Evolutionary conservation across 92 coral and sea anemone species (phyloP), one percentile per base, ranked within the genome.

Genomic region (Paragorgia papillata): DNA sequence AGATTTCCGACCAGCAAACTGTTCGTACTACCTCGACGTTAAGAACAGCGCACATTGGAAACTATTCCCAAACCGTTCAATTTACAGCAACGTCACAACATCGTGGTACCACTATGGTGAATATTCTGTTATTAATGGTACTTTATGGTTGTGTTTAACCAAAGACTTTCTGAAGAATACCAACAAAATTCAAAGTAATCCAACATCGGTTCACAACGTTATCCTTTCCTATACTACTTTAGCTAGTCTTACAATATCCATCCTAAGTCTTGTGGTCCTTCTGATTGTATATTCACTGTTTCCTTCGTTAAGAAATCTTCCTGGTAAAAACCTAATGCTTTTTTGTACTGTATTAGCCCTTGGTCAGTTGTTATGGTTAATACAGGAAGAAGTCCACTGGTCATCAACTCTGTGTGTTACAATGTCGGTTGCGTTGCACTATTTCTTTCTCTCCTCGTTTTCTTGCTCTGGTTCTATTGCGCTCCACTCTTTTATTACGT

Each of bases 71-170:
- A 66, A 66, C 28, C 17, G 32, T 15, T 39, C 73, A 14, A 41
- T 66, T 41, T 66, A 66, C 35, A 66, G 73, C 19, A 2, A 37
- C 34, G 54, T 41, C 17, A 66, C 73, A 3, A 26, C 17, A 1
- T 39, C 73, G 4, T 66, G 73, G 73, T 66, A 39, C 34, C 73
- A 66, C 19, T 39, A 66, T 41, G 73, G 73, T 66, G 73, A 66
- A 66, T 66, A 66, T 20, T 66, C 73, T 19, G 4, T 40, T 13
- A 20, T 39, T 13, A 26, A 66, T 39, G 73, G 73, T 39, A 44
- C 34, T 41, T 46, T 66, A 17, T 66, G 73, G 73, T 28, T 66
- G 22, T 66, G 73, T 66, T 7, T 66, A 44, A 66, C 53, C 29
- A 66, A 66, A 66, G 34, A 66, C 9, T 25, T 19, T 9, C 12